These are phyloP conservation scores for Haliclona indistincta DNA, from an alignment of 37 sponge, comb jelly and placozoan species.

Conservation along the genomic window DNA sequence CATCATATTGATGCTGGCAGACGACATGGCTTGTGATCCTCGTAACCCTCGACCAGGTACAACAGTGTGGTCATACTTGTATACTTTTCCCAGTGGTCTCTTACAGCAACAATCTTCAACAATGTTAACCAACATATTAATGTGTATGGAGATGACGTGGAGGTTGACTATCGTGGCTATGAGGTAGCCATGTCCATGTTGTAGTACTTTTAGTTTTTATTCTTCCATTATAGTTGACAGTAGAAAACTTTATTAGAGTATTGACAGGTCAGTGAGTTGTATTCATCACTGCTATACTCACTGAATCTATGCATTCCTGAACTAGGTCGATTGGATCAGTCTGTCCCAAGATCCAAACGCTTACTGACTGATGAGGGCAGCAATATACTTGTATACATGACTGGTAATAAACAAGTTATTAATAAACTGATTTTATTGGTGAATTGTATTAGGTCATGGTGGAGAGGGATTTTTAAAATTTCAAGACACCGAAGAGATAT, in stretches of 20 bases:
- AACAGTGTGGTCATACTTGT: not conserved
- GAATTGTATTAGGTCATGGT: conserved; percentile 78
- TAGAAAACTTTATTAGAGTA: conserved; percentile 91
- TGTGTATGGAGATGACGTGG: conserved; percentile 94
- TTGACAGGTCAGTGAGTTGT: conserved; percentile 67
- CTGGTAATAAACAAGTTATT: conserved; percentile 56
- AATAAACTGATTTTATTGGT: not conserved
- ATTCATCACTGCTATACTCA: not conserved
- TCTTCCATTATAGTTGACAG: conserved; percentile 55
- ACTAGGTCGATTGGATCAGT: conserved; percentile 67
- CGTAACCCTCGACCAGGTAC: conserved; percentile 90
- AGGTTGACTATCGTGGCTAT: conserved; percentile 96
- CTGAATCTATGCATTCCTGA: not conserved
- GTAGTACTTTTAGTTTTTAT: not conserved
- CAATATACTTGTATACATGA: conserved; percentile 94
- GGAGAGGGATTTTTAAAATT: conserved; percentile 95
- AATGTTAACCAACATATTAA: conserved; percentile 84
- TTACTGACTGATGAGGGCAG: conserved; percentile 92
- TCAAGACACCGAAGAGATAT: conserved; percentile 95
- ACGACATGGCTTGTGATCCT: conserved; percentile 99
- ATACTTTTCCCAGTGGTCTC: not conserved
- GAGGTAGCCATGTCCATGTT: conserved; percentile 57
- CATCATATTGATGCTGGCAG: conserved; percentile 98
- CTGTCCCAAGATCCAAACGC: conserved; percentile 90
- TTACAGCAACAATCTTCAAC: conserved; percentile 78